phyloP scores from a whole-genome alignment of 2,888 invertebrate species.

The Euplexia lucipara region DNA sequence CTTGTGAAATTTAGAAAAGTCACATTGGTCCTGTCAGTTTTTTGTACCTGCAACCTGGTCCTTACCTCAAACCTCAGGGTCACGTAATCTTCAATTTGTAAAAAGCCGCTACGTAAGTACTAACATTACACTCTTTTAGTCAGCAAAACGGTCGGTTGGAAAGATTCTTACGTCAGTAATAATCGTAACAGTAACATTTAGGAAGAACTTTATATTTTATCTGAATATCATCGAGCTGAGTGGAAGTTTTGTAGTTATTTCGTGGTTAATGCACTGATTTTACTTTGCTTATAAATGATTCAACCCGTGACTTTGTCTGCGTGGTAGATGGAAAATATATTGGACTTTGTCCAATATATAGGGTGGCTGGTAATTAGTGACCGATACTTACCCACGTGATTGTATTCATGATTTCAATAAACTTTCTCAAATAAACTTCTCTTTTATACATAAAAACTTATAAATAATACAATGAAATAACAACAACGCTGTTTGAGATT shows the following conservation, averaged over 20 bases:
- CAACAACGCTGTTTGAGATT: too few species aligned
- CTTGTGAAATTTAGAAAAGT: too few species aligned
- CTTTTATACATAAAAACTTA: too few species aligned
- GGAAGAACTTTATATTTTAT: slow-evolving; percentile 20
- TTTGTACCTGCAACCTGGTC: background rate
- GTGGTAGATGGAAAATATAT: too few species aligned
- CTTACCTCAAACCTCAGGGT: background rate
- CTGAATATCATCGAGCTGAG: slow-evolving; percentile 34
- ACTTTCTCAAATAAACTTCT: too few species aligned
- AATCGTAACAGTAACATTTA: slow-evolving; percentile 38
- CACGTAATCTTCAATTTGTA: slow-evolving; percentile 29
- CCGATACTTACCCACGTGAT: too few species aligned
- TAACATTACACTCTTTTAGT: slow-evolving; percentile 29
- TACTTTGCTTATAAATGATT: background rate
- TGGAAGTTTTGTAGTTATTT: slow-evolving; percentile 3
- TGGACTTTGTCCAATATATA: too few species aligned
- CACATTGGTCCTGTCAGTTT: too few species aligned
- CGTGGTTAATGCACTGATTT: slow-evolving; percentile 2
- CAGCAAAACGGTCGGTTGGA: slow-evolving; percentile 22
- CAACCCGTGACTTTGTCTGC: too few species aligned
- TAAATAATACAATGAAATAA: too few species aligned
- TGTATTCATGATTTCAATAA: too few species aligned
- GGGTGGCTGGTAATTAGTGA: too few species aligned
- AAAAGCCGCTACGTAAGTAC: slow-evolving; percentile 10
- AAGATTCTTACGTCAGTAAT: slow-evolving; percentile 38